These are phyloP conservation scores for Chalcosyrphus nemorum DNA, from an alignment of 2,888 invertebrate species.

Conservation along the genomic window DNA sequence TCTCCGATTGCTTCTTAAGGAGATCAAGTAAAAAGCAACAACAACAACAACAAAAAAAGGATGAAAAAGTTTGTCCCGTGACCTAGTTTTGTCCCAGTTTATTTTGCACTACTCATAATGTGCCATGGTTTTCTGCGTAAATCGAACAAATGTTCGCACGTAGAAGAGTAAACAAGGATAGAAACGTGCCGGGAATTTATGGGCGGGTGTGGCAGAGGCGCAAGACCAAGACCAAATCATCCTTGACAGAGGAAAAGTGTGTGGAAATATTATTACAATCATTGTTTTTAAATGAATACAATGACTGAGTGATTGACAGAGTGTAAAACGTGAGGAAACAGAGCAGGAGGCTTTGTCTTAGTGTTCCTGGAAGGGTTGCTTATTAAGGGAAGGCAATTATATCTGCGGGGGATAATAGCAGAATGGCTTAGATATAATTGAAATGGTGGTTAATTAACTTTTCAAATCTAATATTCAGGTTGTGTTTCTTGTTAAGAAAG, in stretches of 20 bases:
- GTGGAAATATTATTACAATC: background rate
- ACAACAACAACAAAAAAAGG: background rate
- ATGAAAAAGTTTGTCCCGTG: slow-evolving; percentile 3
- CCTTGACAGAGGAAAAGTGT: slow-evolving; percentile 2
- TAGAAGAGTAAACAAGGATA: background rate
- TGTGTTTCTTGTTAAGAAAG: background rate
- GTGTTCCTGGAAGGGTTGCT: background rate
- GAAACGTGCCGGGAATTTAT: slow-evolving; percentile 11
- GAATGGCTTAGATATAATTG: background rate
- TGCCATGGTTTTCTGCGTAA: slow-evolving; percentile 24
- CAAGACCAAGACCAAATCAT: background rate
- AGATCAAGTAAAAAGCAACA: background rate
- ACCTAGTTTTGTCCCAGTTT: slow-evolving; percentile 32
- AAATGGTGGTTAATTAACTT: background rate
- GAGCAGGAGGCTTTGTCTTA: background rate
- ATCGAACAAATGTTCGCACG: background rate
- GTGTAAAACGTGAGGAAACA: background rate
- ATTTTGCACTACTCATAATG: slow-evolving; percentile 17
- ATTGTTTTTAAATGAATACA: slow-evolving; percentile 8
- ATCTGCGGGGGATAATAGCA: background rate
- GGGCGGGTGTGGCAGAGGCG: background rate
- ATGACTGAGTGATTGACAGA: background rate
- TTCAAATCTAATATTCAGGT: background rate
- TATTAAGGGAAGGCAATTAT: background rate
- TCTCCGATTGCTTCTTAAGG: background rate